Evolutionary conservation across 2,888 invertebrate species (phyloP).

Genomic region (Brassicogethes aeneus): DNA sequence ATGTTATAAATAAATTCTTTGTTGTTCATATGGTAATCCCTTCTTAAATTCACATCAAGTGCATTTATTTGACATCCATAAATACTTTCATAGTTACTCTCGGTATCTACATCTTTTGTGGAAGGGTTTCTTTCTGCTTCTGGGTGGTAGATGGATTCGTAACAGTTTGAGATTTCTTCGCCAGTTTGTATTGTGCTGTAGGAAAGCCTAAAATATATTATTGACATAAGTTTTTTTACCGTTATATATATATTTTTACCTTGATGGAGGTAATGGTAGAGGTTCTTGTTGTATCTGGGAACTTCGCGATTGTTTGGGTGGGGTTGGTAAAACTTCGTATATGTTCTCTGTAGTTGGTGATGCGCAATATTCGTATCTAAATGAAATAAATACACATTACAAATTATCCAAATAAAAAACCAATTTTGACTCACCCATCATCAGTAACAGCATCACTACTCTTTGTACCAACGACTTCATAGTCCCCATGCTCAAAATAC

Average conservation of each 20-base stretch:
- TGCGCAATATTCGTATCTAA: constrained; percentile 44
- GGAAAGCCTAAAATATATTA: no score
- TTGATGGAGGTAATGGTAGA: constrained; percentile 42
- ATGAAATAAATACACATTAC: not conserved
- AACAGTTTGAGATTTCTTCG: constrained; percentile 48
- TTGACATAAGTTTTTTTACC: constrained; percentile 47
- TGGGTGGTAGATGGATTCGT: constrained; percentile 45
- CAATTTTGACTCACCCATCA: constrained; percentile 36
- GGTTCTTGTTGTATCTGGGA: constrained; percentile 38
- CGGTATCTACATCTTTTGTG: constrained; percentile 8
- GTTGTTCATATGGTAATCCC: no score
- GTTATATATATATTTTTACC: no score
- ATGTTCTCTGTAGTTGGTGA: constrained; percentile 45
- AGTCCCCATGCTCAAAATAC: constrained; percentile 33
- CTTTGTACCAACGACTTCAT: not conserved
- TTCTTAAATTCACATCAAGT: no score
- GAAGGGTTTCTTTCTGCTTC: constrained; percentile 10
- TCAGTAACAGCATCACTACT: constrained; percentile 27
- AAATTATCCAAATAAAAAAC: no score
- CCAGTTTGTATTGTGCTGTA: constrained; percentile 38
- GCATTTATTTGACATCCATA: constrained; percentile 24
- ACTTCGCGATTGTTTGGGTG: constrained; percentile 31
- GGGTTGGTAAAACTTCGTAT: constrained; percentile 44
- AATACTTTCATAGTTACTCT: constrained; percentile 24
- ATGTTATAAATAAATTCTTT: not conserved